Evolutionary conservation across 2,888 invertebrate genomes (phyloP).

Genomic region (Melikaiella ostensackeni): DNA sequence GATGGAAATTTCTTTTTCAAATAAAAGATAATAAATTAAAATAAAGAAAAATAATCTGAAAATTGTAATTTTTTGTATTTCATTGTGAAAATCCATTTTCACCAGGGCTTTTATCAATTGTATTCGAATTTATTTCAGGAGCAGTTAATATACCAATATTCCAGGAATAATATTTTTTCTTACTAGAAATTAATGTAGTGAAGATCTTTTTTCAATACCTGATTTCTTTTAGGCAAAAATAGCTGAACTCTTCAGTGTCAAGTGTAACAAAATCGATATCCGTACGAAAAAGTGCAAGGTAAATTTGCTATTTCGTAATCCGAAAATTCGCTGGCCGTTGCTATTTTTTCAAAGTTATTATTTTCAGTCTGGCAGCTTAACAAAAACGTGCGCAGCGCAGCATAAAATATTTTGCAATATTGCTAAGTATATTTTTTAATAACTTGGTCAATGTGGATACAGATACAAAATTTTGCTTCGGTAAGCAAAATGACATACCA

Average conservation of each 20-base stretch:
- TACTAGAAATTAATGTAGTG: background rate
- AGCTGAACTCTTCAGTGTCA: conserved; percentile 18
- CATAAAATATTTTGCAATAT: background rate
- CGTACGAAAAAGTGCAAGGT: conserved; percentile 21
- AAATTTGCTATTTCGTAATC: conserved; percentile 12
- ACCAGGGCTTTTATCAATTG: background rate
- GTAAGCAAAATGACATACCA: background rate
- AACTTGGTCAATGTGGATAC: background rate
- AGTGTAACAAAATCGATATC: conserved; percentile 26
- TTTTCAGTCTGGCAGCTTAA: conserved; percentile 16
- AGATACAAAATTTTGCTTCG: background rate
- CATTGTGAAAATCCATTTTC: no score
- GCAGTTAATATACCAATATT: background rate
- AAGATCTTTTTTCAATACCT: background rate
- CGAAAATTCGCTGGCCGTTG: conserved; percentile 6
- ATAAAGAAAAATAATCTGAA: no score
- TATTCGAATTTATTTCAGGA: background rate
- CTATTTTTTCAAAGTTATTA: conserved; percentile 7
- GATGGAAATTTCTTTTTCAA: no score
- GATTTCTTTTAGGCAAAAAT: conserved; percentile 25
- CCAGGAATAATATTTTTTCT: background rate
- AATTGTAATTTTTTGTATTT: no score
- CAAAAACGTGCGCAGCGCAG: background rate
- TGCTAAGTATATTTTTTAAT: background rate
- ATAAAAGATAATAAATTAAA: no score